A percentile compares a stretch with the other conserved stretches of the same genome.
Evolutionary conservation across 2,113 vertebrate species (phyloP).

Genomic region (Leptosomus discolor): DNA sequence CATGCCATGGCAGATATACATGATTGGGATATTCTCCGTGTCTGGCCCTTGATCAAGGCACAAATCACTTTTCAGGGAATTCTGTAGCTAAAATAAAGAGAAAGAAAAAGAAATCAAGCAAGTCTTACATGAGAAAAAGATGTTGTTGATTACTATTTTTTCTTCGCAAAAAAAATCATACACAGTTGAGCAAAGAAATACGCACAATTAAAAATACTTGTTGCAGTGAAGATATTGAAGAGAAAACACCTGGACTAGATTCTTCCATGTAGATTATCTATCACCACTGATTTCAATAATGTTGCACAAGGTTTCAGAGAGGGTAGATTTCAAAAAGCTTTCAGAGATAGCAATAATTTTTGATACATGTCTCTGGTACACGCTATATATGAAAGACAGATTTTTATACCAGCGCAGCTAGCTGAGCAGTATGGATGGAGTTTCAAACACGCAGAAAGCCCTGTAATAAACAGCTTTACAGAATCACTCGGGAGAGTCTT

Average conservation of each 20-base stretch:
- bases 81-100: constrained; percentile 84
- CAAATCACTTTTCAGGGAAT: constrained; percentile 92
- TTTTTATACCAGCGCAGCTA: not conserved
- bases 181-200: not conserved
- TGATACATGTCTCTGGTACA: accelerated
- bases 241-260: not conserved
- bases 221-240: not conserved
- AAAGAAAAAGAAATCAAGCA: constrained; percentile 25
- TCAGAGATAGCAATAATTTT: not conserved
- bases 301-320: not conserved
- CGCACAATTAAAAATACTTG: not conserved
- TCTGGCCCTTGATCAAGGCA: constrained; percentile 98
- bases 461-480: not conserved
- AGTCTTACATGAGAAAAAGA: not conserved
- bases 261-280: not conserved
- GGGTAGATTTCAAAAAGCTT: not conserved
- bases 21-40: constrained; percentile 93
- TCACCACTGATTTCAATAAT: not conserved
- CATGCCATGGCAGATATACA: constrained; percentile 98
- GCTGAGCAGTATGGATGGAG: not conserved
- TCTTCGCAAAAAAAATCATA: not conserved
- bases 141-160: not conserved
- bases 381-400: not conserved
- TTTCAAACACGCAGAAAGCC: not conserved
- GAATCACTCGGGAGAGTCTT: not conserved